Evolutionary conservation across 2,888 invertebrate species (phyloP).

Genomic region (Chymomyza fuscimana): DNA sequence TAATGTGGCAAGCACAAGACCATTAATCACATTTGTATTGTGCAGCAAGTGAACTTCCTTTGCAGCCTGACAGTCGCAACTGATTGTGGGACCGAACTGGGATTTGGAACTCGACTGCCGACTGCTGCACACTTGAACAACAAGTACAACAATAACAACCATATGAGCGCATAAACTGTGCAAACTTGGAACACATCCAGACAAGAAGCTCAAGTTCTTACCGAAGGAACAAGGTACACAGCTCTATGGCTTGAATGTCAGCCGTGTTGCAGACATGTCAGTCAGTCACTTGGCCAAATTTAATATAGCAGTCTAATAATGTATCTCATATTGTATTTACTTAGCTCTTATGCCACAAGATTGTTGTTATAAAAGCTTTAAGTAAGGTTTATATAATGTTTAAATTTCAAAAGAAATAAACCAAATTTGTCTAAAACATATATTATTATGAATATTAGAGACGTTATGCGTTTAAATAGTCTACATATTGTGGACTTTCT

Average conservation of each 20-base stretch:
- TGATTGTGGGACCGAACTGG: constrained; percentile 78
- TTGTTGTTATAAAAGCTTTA: no score
- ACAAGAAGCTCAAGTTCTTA: constrained; percentile 36
- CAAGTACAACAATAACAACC: constrained; percentile 9
- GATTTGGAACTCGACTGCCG: constrained; percentile 70
- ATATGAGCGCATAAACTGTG: constrained; percentile 1
- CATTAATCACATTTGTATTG: constrained; percentile 79
- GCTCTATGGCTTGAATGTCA: constrained; percentile 20
- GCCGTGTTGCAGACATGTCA: constrained; percentile 19
- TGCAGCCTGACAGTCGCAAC: constrained; percentile 78
- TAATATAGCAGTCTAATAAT: constrained; percentile 47
- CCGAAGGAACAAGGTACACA: constrained; percentile 21
- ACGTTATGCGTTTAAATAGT: no score
- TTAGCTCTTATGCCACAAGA: not conserved
- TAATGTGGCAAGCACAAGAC: constrained; percentile 77
- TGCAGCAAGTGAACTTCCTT: constrained; percentile 79
- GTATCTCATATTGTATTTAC: not conserved
- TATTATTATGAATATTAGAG: no score
- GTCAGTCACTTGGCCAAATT: constrained; percentile 58
- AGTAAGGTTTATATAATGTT: no score
- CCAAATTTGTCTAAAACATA: no score
- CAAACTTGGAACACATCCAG: constrained; percentile 3
- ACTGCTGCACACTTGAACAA: constrained; percentile 57
- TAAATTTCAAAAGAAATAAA: no score
- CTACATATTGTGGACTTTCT: no score